Evolutionary conservation across 1,140 invertebrate species (phyloP).

Genomic region (Bombus waltoni): DNA sequence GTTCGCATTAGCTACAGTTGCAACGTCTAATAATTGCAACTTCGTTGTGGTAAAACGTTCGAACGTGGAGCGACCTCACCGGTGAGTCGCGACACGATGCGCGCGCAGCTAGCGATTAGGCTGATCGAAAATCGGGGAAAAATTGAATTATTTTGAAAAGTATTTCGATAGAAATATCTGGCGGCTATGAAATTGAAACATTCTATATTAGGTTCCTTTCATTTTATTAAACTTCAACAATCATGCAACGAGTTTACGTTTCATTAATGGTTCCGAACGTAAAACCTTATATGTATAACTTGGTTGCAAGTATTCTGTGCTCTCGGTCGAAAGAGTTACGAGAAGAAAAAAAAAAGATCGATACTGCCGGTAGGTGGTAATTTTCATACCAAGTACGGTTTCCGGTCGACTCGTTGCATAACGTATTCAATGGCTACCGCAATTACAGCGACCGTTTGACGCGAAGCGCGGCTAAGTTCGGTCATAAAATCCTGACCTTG

Average conservation of each 20-base stretch:
- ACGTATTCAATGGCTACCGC: conserved; percentile 29
- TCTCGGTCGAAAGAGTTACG: neutral
- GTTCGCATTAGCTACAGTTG: conserved; percentile 65
- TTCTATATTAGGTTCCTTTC: neutral
- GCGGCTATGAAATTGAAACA: neutral
- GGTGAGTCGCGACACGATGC: too few species aligned
- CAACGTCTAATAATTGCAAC: conserved; percentile 71
- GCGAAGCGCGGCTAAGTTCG: conserved; percentile 33
- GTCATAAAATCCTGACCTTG: conserved; percentile 41
- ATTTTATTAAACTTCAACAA: neutral
- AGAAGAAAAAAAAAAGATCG: neutral
- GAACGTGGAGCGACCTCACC: neutral
- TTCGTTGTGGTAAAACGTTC: neutral
- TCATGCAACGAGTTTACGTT: neutral
- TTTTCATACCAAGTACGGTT: conserved; percentile 13
- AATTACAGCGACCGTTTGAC: conserved; percentile 24
- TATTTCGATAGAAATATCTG: too few species aligned
- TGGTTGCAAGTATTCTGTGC: neutral
- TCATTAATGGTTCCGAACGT: neutral
- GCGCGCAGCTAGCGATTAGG: neutral
- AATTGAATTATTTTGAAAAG: neutral
- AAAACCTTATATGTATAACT: neutral
- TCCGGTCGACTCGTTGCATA: conserved; percentile 40
- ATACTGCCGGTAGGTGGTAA: neutral
- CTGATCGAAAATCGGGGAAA: neutral